Percentiles rank a stretch among this genome's conserved stretches.
phyloP scores from a whole-genome alignment of 2,113 vertebrate species.

The Poeciliopsis occidentalis region DNA sequence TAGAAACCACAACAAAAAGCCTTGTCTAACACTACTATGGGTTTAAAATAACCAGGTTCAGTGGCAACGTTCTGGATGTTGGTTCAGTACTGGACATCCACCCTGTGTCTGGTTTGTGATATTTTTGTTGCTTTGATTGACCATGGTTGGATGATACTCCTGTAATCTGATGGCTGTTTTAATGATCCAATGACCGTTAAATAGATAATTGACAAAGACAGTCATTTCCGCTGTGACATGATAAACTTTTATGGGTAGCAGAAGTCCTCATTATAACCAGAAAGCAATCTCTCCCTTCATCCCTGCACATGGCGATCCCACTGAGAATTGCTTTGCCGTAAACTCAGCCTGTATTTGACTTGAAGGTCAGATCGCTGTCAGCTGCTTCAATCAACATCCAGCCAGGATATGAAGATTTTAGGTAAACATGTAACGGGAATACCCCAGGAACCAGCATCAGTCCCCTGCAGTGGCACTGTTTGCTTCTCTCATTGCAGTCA shows the following conservation, averaged over 20 bases:
- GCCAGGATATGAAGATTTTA: constrained; percentile 61
- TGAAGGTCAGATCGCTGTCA: constrained; percentile 9
- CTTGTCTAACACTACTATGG: no score
- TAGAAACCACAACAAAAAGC: no score
- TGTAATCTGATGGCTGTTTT: not conserved
- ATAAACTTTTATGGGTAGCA: constrained; percentile 43
- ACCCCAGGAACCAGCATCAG: constrained; percentile 1
- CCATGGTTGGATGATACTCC: no score
- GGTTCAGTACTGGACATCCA: no score
- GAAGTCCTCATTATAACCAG: constrained; percentile 9
- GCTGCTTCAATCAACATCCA: constrained; percentile 11
- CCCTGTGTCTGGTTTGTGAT: no score
- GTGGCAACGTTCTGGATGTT: no score
- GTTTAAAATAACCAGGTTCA: no score
- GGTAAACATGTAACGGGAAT: constrained; percentile 46
- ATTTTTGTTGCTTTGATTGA: no score
- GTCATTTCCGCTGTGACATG: constrained; percentile 56
- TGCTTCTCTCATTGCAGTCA: no score
- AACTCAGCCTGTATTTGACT: constrained; percentile 43
- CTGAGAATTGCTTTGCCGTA: constrained; percentile 19
- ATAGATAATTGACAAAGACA: constrained; percentile 33
- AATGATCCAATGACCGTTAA: constrained; percentile 25
- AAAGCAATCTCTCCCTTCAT: not conserved
- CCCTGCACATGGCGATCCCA: not conserved
- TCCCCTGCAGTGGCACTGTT: no score